Base-by-base conservation (phyloP, 2,888 invertebrate species). In the Drosophila seclusa region DNA sequence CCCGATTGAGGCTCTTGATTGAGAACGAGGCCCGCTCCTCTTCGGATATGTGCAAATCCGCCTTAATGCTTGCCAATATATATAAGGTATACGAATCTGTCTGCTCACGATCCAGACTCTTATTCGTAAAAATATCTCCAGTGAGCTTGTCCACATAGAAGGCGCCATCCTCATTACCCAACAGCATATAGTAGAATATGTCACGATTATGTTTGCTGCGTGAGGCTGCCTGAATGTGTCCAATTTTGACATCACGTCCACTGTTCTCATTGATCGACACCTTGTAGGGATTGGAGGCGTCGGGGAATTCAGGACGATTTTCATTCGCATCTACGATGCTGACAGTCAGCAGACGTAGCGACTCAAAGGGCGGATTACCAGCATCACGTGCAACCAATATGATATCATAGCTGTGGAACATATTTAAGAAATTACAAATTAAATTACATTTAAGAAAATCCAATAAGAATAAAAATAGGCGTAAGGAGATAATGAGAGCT, bases 301-400 rank as follows among this genome's bases (percentile, higher is more conserved):
- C 94, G 0, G 95, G 94, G 91, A 97, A 98, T 88, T 95, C 95
- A 0, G 98, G 97, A 1, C 95, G 94, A 90, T 97, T 97, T 93
- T 97, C 97, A 84, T 97, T 96, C 4, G 96, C 96, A 91, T 98
- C 97, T 13, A 96, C 95, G 48, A 98, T 93, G 38, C 96, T 94
- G 49, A 98, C 95, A 0, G 95, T 96, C 53, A 98, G 93, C 61
- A 97, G 95, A 0, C 96, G 95, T 7, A 97, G 93, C 1, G 96
- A 96, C 92, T 98, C 97, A 86, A 96, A 97, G 84, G 96, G 95
- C 0, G 97, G 97, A 29, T 95, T 95, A 1, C 98, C 98, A 83
- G 97, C 96, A 93, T 98, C 98, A 52, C 95, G 95, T 0, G 97
- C 98, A 7, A 96, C 97, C 81, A 98, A 94, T 21, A 96, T 95